Percentiles rank a stretch among this genome's conserved stretches.
These are phyloP conservation scores for Ascidia mentula DNA, from an alignment of 23 tunicate species.

Conservation along the genomic window DNA sequence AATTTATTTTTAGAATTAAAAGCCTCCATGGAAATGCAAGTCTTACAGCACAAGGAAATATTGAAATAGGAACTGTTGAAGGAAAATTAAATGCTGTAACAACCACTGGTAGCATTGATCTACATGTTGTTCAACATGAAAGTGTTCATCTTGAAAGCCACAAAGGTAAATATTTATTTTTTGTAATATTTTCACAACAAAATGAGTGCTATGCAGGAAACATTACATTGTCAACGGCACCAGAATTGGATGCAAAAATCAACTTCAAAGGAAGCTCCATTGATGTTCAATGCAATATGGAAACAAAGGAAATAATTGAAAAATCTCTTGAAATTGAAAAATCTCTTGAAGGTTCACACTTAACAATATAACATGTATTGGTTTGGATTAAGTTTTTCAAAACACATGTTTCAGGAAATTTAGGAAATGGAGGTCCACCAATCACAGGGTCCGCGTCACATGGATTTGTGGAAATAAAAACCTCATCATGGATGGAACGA, in stretches of 20 bases:
- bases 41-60: not conserved
- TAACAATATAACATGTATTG: not conserved
- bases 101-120: not conserved
- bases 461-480: not conserved
- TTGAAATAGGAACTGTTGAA: not conserved
- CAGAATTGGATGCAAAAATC: not conserved
- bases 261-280: not conserved
- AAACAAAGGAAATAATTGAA: not conserved
- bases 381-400: too few relatives aligned
- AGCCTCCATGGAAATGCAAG: not conserved
- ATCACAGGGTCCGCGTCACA: not conserved
- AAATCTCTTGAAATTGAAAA: not conserved
- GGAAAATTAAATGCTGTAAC: not conserved
- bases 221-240: not conserved
- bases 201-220: too few relatives aligned
- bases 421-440: not conserved
- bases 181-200: not conserved
- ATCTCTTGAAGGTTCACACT: not conserved
- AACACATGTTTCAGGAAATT: not conserved
- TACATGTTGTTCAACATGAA: not conserved
- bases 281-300: not conserved
- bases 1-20: not conserved
- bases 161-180: not conserved
- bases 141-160: not conserved
- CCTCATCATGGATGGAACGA: not conserved